phyloP scores from a whole-genome alignment of 2,797 vertebrate genomes.

The Leptatherina wallacei region DNA sequence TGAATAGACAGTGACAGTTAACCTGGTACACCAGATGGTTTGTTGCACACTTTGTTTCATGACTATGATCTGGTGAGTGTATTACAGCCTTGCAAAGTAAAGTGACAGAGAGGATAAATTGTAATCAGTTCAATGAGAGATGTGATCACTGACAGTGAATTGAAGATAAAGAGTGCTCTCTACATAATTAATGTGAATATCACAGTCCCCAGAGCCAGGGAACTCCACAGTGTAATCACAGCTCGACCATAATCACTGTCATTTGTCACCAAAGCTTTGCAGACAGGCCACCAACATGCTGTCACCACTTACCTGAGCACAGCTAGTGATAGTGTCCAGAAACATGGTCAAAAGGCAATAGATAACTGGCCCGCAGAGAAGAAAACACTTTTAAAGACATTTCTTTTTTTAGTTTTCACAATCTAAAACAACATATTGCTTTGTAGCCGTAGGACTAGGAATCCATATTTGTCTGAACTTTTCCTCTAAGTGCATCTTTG shows the following conservation, averaged over 20 bases:
- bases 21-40: not conserved
- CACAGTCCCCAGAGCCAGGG: not conserved
- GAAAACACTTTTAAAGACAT: not conserved
- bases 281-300: conserved; percentile 13
- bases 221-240: conserved; percentile 15
- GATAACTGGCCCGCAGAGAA: not conserved
- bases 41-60: not conserved
- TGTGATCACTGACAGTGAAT: not conserved
- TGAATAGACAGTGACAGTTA: not conserved
- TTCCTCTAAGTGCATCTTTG: not conserved
- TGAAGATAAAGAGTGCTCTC: not conserved
- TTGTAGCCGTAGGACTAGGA: not conserved
- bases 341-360: not conserved
- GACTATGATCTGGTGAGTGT: not conserved
- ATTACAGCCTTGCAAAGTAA: not conserved
- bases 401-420: not conserved
- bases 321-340: not conserved
- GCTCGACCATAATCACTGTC: conserved; percentile 9
- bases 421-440: not conserved
- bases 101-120: not conserved
- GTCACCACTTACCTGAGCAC: conserved; percentile 14
- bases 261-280: conserved; percentile 8
- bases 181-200: conserved; percentile 1
- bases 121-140: not conserved
- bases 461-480: not conserved